Evolutionary conservation across 2,113 vertebrate genomes (phyloP).

Genomic region (Tragelaphus strepsiceros): DNA sequence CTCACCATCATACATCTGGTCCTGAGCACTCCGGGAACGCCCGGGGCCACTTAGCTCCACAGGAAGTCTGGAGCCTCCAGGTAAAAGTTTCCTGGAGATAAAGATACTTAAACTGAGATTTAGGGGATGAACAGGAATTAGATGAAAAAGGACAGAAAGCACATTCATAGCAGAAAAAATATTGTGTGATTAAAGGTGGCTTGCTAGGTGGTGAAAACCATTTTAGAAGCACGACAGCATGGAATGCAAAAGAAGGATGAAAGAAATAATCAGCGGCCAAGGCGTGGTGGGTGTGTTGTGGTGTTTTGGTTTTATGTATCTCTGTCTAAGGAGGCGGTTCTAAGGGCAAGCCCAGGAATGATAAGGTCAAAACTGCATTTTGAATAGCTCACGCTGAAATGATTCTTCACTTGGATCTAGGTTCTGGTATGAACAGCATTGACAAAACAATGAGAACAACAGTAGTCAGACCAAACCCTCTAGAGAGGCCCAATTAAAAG

Average conservation of each 20-base stretch:
- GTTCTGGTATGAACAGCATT: background rate
- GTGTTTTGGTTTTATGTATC: background rate
- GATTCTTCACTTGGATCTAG: background rate
- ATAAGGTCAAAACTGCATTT: background rate
- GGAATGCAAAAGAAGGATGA: background rate
- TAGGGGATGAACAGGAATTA: background rate
- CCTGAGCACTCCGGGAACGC: no score
- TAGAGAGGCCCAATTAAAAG: background rate
- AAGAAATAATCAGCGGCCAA: background rate
- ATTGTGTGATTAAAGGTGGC: background rate
- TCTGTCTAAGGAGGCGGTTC: background rate
- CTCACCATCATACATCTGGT: fast-evolving
- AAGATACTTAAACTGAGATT: background rate
- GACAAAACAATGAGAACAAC: background rate
- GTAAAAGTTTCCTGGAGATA: background rate
- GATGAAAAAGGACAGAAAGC: background rate
- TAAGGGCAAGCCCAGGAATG: background rate
- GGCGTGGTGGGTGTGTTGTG: background rate
- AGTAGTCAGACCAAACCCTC: background rate
- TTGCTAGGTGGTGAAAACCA: background rate
- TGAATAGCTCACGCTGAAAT: background rate
- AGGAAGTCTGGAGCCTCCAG: background rate
- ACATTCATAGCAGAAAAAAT: background rate
- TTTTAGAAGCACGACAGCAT: background rate
- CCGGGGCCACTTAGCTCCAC: background rate